These are phyloP conservation scores for Upupa epops DNA, from an alignment of 2,113 vertebrate genomes.

Conservation along the genomic window DNA sequence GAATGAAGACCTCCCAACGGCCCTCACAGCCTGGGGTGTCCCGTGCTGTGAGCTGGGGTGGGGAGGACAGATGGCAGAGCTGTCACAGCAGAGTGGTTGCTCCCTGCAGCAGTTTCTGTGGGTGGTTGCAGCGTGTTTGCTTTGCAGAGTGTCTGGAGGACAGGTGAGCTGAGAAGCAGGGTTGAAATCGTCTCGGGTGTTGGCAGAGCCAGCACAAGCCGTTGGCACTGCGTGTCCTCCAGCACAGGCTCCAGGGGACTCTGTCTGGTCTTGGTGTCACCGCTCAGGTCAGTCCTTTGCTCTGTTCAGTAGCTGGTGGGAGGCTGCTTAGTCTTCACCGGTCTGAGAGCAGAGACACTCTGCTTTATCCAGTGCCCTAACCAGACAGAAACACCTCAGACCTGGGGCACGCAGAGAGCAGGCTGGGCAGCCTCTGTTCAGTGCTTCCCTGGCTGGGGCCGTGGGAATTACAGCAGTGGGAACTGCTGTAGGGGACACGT, in stretches of 20 bases:
- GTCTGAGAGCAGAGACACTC: neutral
- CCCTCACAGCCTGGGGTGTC: neutral
- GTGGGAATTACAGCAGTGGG: constrained; percentile 32
- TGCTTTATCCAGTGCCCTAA: neutral
- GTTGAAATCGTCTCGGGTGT: neutral
- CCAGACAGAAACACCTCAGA: neutral
- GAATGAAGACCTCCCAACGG: neutral
- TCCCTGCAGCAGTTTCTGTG: neutral
- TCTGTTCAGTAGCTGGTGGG: neutral
- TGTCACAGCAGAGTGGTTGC: neutral
- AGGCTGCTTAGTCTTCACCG: neutral
- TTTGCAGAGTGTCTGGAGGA: neutral
- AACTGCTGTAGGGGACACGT: constrained; percentile 45
- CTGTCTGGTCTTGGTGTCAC: neutral
- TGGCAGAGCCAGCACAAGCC: neutral
- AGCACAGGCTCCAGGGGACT: neutral
- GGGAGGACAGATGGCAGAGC: neutral
- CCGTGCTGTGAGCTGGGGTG: neutral
- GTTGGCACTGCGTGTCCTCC: neutral
- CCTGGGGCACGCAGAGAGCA: neutral
- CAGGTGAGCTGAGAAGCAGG: neutral
- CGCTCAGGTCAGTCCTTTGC: neutral
- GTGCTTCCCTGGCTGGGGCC: neutral
- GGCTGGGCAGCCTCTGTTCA: constrained; percentile 2
- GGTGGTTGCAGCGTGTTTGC: neutral